phyloP scores from a whole-genome alignment of 2,113 vertebrate species.

The Tetrao urogallus region DNA sequence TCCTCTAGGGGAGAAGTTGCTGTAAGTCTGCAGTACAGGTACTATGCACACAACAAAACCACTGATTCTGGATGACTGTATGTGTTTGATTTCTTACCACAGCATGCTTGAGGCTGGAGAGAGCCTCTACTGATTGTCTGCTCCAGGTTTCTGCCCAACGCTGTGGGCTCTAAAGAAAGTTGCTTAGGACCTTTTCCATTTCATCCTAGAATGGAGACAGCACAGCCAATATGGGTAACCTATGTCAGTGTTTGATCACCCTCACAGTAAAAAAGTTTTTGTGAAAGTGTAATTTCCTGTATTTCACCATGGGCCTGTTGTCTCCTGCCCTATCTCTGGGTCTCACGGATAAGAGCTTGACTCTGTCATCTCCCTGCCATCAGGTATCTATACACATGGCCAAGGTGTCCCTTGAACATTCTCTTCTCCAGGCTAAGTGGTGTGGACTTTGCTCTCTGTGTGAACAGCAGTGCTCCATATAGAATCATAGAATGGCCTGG shows the following conservation, averaged over 20 bases:
- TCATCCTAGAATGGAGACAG: neutral
- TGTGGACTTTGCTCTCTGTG: neutral
- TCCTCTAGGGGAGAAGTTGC: neutral
- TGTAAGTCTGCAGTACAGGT: neutral
- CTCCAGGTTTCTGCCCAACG: neutral
- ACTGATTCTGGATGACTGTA: neutral
- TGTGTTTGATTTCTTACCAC: neutral
- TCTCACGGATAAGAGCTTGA: neutral
- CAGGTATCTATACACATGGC: neutral
- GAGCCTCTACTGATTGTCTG: neutral
- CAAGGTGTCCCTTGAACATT: neutral
- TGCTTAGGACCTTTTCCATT: neutral
- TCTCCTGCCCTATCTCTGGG: neutral
- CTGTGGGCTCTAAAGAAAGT: neutral
- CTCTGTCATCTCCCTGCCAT: neutral
- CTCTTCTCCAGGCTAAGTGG: neutral
- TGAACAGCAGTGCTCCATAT: neutral
- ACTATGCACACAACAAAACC: neutral
- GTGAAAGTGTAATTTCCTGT: neutral
- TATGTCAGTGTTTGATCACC: neutral
- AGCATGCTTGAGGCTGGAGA: neutral
- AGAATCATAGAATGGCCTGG: too few relatives aligned
- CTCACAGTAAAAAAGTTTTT: neutral
- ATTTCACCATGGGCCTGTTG: neutral
- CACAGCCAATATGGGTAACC: neutral